Conservation (phyloP, 2,113 vertebrate genomes). For the Semicossyphus pulcher region DNA sequence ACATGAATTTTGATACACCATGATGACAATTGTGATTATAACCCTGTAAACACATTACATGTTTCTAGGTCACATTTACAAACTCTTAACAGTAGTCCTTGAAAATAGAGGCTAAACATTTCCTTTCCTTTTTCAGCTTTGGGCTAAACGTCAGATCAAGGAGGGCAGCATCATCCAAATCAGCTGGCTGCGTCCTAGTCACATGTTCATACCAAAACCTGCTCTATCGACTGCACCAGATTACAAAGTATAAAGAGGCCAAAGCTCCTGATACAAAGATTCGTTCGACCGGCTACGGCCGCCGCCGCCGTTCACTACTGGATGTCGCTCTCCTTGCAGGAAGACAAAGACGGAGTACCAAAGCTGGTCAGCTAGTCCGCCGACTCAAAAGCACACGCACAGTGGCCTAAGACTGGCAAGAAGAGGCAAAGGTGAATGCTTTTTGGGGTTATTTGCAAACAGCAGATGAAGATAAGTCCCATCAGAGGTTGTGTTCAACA, state of each 20-base stretch:
- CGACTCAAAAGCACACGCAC: constrained; percentile 13
- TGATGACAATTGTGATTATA: neutral
- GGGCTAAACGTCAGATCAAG: constrained; percentile 71
- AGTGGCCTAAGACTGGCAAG: constrained; percentile 32
- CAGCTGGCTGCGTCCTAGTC: constrained; percentile 85
- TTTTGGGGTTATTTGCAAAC: constrained; percentile 26
- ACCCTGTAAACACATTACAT: neutral
- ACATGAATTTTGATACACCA: neutral
- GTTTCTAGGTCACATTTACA: neutral
- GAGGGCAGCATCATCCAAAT: constrained; percentile 73
- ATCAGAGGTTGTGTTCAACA: constrained; percentile 37
- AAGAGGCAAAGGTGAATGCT: constrained; percentile 24
- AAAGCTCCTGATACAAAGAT: constrained; percentile 85
- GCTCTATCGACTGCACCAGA: constrained; percentile 80
- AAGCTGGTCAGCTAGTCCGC: constrained; percentile 23
- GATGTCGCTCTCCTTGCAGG: constrained; percentile 12
- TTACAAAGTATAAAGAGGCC: constrained; percentile 77
- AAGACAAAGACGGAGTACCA: constrained; percentile 9
- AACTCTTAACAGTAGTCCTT: neutral
- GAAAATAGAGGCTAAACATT: neutral
- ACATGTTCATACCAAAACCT: constrained; percentile 89
- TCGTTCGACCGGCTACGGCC: constrained; percentile 86
- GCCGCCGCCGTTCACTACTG: constrained; percentile 83
- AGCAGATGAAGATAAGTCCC: constrained; percentile 45
- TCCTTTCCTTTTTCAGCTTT: constrained; percentile 24